Conservation (phyloP, 2,113 vertebrate genomes). For the Morone chrysops region DNA sequence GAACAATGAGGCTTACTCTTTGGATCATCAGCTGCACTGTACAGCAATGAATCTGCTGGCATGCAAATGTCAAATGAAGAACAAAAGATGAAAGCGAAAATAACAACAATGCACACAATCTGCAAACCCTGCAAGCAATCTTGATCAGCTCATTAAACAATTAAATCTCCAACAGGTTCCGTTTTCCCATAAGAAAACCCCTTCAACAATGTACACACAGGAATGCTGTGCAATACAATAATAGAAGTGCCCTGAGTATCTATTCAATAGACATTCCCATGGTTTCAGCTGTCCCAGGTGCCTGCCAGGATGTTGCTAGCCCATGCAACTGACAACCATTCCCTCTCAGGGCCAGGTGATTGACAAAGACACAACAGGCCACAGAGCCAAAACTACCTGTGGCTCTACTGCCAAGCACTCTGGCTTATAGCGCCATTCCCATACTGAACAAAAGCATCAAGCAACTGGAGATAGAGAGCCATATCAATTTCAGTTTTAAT, state of each 20-base stretch:
- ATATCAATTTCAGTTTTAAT: conserved; percentile 81
- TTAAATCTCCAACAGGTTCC: background rate
- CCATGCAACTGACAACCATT: conserved; percentile 70
- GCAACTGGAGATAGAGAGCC: conserved; percentile 71
- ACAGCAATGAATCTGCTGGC: conserved; percentile 16
- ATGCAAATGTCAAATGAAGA: conserved; percentile 5
- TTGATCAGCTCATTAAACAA: conserved; percentile 2
- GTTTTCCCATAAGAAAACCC: conserved; percentile 37
- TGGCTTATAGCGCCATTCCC: conserved; percentile 77
- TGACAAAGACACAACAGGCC: conserved; percentile 80
- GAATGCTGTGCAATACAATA: conserved; percentile 52
- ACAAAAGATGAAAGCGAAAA: background rate
- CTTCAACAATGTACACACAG: conserved; percentile 46
- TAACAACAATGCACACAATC: background rate
- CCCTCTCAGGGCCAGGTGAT: conserved; percentile 74
- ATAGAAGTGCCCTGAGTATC: conserved; percentile 59
- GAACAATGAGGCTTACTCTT: conserved; percentile 3
- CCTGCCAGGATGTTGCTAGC: conserved; percentile 73
- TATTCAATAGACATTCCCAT: conserved; percentile 73
- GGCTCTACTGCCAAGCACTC: conserved; percentile 73
- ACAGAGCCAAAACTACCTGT: conserved; percentile 63
- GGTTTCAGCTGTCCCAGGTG: conserved; percentile 78
- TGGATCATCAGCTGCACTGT: conserved; percentile 13
- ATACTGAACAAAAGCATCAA: conserved; percentile 76
- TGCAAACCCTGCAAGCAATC: conserved; percentile 21